Percentiles rank a stretch among this genome's conserved stretches.
phyloP scores from a whole-genome alignment of 2,888 invertebrate species.

The Euzophera pinguis region DNA sequence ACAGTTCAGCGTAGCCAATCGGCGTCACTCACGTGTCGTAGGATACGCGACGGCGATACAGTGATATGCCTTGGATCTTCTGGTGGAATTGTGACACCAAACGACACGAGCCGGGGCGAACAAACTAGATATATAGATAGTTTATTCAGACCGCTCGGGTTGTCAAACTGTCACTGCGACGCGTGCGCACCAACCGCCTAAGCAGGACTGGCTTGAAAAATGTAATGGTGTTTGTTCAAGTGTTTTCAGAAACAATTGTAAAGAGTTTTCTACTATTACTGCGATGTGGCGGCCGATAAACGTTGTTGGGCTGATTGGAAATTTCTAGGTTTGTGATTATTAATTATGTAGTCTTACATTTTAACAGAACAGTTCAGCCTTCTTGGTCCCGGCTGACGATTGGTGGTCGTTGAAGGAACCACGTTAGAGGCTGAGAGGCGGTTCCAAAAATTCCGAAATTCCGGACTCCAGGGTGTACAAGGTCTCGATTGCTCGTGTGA shows the following conservation, averaged over 20 bases:
- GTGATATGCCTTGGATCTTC: slow-evolving; percentile 13
- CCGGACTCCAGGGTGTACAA: too few species aligned
- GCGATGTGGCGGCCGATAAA: slow-evolving; percentile 49
- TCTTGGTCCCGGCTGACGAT: too few species aligned
- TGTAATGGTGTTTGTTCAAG: slow-evolving; percentile 68
- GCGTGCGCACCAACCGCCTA: slow-evolving; percentile 41
- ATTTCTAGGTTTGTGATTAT: neutral
- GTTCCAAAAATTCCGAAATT: too few species aligned
- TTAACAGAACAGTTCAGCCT: too few species aligned
- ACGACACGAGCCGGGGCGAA: slow-evolving; percentile 81
- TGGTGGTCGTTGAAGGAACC: too few species aligned
- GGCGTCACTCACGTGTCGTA: slow-evolving; percentile 36
- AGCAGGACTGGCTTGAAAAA: slow-evolving; percentile 50
- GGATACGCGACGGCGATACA: slow-evolving; percentile 11
- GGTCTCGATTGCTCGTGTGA: too few species aligned
- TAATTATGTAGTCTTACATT: too few species aligned
- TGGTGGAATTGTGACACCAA: slow-evolving; percentile 43
- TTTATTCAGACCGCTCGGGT: slow-evolving; percentile 80
- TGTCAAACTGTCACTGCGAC: slow-evolving; percentile 46
- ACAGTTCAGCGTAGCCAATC: slow-evolving; percentile 28
- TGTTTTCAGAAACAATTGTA: slow-evolving; percentile 75
- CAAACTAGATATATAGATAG: slow-evolving; percentile 70
- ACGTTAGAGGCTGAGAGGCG: too few species aligned
- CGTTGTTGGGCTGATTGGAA: neutral
- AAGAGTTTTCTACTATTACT: slow-evolving; percentile 75